Evolutionary conservation across 2,113 vertebrate genomes (phyloP).

Genomic region (Calyptomena viridis): DNA sequence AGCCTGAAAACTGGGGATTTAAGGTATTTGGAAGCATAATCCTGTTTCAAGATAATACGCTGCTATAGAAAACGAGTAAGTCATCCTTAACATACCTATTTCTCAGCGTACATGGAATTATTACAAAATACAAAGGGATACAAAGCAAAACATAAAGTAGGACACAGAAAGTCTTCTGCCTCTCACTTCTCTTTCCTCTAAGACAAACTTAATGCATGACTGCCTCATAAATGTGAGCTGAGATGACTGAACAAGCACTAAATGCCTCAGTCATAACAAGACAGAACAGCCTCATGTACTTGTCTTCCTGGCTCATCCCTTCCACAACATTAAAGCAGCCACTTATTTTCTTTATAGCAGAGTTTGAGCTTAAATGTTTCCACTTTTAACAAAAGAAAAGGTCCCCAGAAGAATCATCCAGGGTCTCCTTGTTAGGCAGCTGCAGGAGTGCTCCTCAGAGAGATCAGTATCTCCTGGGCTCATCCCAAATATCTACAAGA

Average conservation of each 20-base stretch:
- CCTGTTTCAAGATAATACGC: background rate
- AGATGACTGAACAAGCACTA: background rate
- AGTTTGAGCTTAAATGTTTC: background rate
- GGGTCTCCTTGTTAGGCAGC: background rate
- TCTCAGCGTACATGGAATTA: background rate
- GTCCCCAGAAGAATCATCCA: background rate
- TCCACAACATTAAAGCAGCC: background rate
- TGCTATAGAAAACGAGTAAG: background rate
- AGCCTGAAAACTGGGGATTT: background rate
- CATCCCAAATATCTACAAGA: fast-evolving
- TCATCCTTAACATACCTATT: background rate
- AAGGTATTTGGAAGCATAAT: background rate
- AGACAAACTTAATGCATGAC: background rate
- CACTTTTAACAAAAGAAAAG: background rate
- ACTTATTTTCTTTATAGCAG: background rate
- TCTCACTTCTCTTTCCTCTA: background rate
- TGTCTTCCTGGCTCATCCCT: background rate
- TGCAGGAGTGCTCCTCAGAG: background rate
- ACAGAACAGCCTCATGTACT: background rate
- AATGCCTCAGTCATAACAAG: background rate
- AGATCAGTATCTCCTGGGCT: background rate
- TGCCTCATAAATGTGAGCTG: background rate
- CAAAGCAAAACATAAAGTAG: background rate
- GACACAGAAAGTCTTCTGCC: background rate
- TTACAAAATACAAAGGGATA: background rate